Evolutionary conservation across 1,140 invertebrate genomes (phyloP), one percentile per base, ranked within the genome.

Genomic region (Philopotamus ludificatus): DNA sequence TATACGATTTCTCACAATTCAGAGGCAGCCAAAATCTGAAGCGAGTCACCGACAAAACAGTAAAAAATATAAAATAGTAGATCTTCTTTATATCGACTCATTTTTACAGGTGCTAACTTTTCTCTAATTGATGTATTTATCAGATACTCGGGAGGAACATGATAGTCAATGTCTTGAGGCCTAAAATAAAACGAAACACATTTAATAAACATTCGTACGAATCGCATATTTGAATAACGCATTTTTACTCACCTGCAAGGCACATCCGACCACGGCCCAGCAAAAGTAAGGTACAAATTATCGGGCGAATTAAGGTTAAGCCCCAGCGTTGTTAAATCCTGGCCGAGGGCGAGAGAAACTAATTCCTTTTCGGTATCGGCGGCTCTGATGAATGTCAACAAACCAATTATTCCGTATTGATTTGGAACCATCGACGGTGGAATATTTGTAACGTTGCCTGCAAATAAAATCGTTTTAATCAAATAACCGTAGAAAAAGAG

Each of bases 31-130:
- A 92, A 92, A 70, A 99, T 82, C 85, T 99, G 97, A 80, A 99
- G 86, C 68, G 96, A 88, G 85, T 99, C 97, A 72, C 95, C 95
- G 73, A 95, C 92, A 83, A 95, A 98, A 81, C 95, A 98, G 81
- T 99, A 99, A 85, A 99, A 99, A 79, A 99, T 87, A 83, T 96
- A 99, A 85, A 99, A 99, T 71, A 99, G 85, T 73, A 99, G 85
- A 84, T 99, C 97, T 81, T 99, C 97, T 78, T 97, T 95, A 82
- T 99, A 97, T 81, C 95, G 89, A 82, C 90, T 94, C 75, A 99
- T 83, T 83, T 97, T 94, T 74, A 99, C 86, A 72, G 93, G 91
- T 63, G 96, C 93, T 75, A 99, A 83, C 83, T 99, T 94, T 82
- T 94, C 92, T 83, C 91, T 88, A 79, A 94, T 93, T 70, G 89